phyloP scores from a whole-genome alignment of 2,113 vertebrate genomes.

The Seriola dumerili region DNA sequence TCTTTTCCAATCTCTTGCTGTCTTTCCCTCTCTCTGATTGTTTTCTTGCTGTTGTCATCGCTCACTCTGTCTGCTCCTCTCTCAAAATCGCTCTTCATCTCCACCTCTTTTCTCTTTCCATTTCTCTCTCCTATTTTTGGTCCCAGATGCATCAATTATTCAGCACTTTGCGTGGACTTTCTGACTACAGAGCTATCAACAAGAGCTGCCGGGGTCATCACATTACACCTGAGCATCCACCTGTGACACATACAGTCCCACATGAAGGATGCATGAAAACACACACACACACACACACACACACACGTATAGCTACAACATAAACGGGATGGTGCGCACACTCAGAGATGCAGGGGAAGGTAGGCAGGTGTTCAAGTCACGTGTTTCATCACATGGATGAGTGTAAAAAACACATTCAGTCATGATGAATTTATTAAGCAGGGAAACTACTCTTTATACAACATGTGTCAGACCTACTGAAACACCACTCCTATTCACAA shows the following conservation, averaged over 20 bases:
- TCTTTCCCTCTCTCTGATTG: conserved; percentile 38
- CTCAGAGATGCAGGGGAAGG: conserved; percentile 1
- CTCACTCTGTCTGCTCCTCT: conserved; percentile 20
- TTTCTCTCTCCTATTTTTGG: conserved; percentile 70
- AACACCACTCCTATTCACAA: not conserved
- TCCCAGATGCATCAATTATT: conserved; percentile 71
- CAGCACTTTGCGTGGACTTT: conserved; percentile 58
- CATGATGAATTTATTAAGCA: not conserved
- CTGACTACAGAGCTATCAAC: conserved; percentile 50
- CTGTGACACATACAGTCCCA: conserved; percentile 38
- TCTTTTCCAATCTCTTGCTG: conserved; percentile 34
- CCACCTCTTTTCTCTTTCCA: conserved; percentile 7
- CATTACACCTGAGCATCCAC: conserved; percentile 55
- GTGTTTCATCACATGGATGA: conserved; percentile 14
- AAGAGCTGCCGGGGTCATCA: conserved; percentile 45
- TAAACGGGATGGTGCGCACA: not conserved
- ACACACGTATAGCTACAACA: not conserved
- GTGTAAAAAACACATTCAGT: conserved; percentile 12
- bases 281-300: not conserved
- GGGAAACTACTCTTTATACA: not conserved
- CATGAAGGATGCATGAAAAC: not conserved
- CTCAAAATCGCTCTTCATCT: conserved; percentile 22
- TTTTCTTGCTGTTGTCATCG: conserved; percentile 24
- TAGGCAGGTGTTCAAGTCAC: conserved; percentile 21
- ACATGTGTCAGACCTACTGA: not conserved